A percentile compares a stretch with the other conserved stretches of the same genome.
These are phyloP conservation scores for Drosophila pseudoobscura DNA, from an alignment of 1,140 invertebrate genomes.

Conservation along the genomic window DNA sequence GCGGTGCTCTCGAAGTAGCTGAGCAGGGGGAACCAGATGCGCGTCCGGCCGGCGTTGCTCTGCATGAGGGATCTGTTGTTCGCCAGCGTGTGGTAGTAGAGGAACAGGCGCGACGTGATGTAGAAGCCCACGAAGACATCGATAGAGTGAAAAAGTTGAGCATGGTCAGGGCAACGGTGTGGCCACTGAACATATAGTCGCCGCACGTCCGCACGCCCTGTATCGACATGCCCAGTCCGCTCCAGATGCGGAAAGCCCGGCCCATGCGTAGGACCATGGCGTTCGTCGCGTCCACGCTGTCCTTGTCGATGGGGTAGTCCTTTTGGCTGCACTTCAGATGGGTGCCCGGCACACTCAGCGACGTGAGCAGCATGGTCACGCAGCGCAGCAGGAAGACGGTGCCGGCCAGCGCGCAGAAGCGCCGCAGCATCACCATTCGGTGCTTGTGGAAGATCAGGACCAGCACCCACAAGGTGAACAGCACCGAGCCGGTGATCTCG, in stretches of 20 bases:
- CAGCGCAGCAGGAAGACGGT: conserved; percentile 98
- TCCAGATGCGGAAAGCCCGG: conserved; percentile 97
- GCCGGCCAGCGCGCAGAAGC: conserved; percentile 97
- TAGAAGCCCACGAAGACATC: conserved; percentile 99
- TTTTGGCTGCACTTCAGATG: conserved; percentile 97
- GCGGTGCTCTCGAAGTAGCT: conserved; percentile 97
- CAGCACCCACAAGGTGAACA: conserved; percentile 94
- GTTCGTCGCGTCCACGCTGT: conserved; percentile 58
- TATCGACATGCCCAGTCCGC: conserved; percentile 98
- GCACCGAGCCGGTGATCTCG: conserved; percentile 96
- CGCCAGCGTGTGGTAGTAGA: conserved; percentile 98
- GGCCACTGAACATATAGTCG: conserved; percentile 99
- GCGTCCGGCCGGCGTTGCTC: conserved; percentile 83
- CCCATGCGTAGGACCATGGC: conserved; percentile 75
- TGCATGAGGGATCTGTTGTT: conserved; percentile 90
- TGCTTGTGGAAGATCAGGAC: conserved; percentile 87
- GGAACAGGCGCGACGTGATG: conserved; percentile 97
- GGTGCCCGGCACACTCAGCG: conserved; percentile 97
- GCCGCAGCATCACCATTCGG: conserved; percentile 95
- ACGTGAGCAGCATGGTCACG: conserved; percentile 99
- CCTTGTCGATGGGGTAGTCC: conserved; percentile 85
- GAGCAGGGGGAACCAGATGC: conserved; percentile 87
- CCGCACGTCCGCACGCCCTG: conserved; percentile 99
- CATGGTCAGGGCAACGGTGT: conserved; percentile 98
- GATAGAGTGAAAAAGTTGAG: conserved; percentile 99